These are phyloP conservation scores for Leptocoma aspasia DNA, from an alignment of 2,113 vertebrate genomes.

Conservation along the genomic window DNA sequence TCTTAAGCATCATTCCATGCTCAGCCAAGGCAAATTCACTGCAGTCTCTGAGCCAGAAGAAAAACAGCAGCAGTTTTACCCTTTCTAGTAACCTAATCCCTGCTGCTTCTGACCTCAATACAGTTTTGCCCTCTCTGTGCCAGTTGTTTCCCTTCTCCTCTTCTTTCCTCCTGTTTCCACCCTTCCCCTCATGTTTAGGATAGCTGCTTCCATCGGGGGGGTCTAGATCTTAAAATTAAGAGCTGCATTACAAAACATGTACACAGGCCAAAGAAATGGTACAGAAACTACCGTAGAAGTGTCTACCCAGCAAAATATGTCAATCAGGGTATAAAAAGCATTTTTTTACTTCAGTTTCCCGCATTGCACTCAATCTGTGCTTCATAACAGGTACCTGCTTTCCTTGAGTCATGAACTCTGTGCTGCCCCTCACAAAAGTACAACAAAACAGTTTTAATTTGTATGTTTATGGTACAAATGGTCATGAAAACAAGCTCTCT, in stretches of 20 bases:
- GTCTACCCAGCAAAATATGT: neutral
- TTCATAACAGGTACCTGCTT: neutral
- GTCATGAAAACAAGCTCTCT: constrained; percentile 15
- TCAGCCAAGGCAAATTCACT: neutral
- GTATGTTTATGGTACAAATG: neutral
- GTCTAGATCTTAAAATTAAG: neutral
- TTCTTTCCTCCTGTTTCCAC: neutral
- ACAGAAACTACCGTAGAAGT: neutral
- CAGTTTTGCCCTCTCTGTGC: neutral
- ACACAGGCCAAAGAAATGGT: neutral
- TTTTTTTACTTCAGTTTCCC: neutral
- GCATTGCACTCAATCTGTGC: neutral
- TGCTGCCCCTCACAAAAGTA: neutral
- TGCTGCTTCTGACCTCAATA: neutral
- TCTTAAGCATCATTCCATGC: neutral
- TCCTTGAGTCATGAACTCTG: neutral
- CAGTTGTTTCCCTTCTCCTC: neutral
- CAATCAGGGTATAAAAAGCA: neutral
- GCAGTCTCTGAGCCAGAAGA: neutral
- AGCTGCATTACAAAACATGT: neutral
- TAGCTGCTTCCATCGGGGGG: neutral
- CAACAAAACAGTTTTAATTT: neutral
- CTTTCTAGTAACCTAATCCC: neutral
- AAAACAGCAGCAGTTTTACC: neutral
- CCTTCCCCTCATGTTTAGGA: no score